Conservation (phyloP, 2,888 invertebrate species). For the Nephrotoma guestfalica region DNA sequence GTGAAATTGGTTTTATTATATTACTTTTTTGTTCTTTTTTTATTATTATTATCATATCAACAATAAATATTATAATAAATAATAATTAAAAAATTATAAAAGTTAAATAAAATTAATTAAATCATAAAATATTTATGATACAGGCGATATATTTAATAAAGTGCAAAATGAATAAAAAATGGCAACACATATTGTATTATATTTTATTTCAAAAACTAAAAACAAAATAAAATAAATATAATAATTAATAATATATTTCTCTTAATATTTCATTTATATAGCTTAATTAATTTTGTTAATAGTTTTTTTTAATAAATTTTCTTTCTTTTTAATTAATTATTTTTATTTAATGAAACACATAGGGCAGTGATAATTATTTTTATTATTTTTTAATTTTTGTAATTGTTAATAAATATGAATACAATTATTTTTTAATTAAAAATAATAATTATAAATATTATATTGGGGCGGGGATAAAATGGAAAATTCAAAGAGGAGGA, state of each 20-base stretch:
- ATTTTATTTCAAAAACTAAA: background rate
- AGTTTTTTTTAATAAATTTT: background rate
- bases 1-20: background rate
- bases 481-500: background rate
- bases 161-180: background rate
- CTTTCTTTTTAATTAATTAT: background rate
- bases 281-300: background rate
- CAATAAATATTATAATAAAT: background rate
- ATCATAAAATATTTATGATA: background rate
- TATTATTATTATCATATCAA: background rate
- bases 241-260: background rate
- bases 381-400: slow-evolving; percentile 12
- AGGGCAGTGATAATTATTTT: slow-evolving; percentile 14
- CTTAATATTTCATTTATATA: background rate
- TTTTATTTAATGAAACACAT: slow-evolving; percentile 14
- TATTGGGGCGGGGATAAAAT: background rate
- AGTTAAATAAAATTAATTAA: background rate
- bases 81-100: background rate
- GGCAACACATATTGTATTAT: background rate
- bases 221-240: background rate
- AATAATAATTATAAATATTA: background rate
- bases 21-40: background rate
- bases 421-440: background rate
- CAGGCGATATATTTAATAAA: background rate
- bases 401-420: background rate